These are phyloP conservation scores for Mellilla xanthometata DNA, from an alignment of 2,888 invertebrate species.

Conservation along the genomic window DNA sequence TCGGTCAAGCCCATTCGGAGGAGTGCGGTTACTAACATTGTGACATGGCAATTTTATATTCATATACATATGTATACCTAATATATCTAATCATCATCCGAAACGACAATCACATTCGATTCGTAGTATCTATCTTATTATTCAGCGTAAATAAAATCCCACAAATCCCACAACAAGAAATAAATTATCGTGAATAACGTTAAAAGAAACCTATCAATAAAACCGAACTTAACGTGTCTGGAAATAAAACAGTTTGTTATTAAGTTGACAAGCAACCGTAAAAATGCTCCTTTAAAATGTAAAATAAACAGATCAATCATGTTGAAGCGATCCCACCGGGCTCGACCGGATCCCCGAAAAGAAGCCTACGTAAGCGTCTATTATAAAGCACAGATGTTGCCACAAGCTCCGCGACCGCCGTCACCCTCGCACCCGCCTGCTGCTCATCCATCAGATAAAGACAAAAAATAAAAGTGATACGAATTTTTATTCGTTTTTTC, in stretches of 20 bases:
- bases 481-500: constrained; percentile 75
- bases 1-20: too few species aligned
- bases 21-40: too few species aligned
- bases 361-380: constrained; percentile 81
- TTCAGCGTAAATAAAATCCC: constrained; percentile 42
- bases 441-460: constrained; percentile 46
- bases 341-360: constrained; percentile 76
- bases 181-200: constrained; percentile 67
- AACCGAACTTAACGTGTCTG: constrained; percentile 77
- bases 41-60: too few species aligned
- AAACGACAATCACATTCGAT: constrained; percentile 15
- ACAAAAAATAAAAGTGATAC: constrained; percentile 72
- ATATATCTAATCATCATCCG: too few species aligned
- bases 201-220: constrained; percentile 81
- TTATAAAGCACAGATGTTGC: constrained; percentile 81
- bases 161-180: constrained; percentile 44
- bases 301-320: constrained; percentile 83
- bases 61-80: too few species aligned
- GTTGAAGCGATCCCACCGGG: constrained; percentile 81
- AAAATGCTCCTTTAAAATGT: constrained; percentile 82
- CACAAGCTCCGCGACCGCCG: constrained; percentile 57
- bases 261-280: constrained; percentile 83
- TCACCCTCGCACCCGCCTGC: constrained; percentile 51
- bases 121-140: constrained; percentile 16
- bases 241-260: constrained; percentile 82